Base-by-base conservation (phyloP, 2,797 vertebrate species). In the Picus viridis region DNA sequence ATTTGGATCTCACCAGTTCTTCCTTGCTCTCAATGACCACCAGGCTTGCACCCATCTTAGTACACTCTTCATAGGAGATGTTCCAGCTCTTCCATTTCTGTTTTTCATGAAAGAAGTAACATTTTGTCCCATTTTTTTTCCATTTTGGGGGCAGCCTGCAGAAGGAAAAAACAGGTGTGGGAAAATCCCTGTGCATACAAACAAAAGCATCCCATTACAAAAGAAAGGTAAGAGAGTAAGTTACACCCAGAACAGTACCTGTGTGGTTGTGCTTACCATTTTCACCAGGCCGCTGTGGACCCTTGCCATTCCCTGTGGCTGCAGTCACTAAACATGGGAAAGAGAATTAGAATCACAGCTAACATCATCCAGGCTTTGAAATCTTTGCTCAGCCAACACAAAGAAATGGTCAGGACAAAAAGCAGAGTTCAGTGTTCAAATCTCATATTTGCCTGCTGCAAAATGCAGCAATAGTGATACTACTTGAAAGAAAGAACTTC, bases 81-180 rank as follows among this genome's bases (percentile, higher is more conserved):
- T 83, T 7, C 91, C 62, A 93, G 29, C 29, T 7, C 2, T 12
- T 22, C 9, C 0, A 0, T 6, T 5, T 1, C 1, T 0, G 0
- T 0, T 0, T 1, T 61, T 2, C 0, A 63, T 0, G 64, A 61
- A 94, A 93, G 83, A 36, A 76, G 86, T 95, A 95, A 19, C 89
- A 93, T 80, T 80, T 90, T 17, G 1, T 6, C 7, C 32, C 53
- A 7, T 51, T 14, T 63, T 36, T 53, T 61, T 68, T 0, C 94
- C 91, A 94, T 0, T 0, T 29, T 0, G 0, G 6, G 29, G 17
- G 13, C 91, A 95, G 51, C 2, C 93, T 93, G 67, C 18, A 64
- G 18, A 17, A 83, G 9, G 43, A 57, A 77, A 80, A 18, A 70
- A 74, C 2, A 69, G 6, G 2, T 68, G 7, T 70, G 24, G 12